Evolutionary conservation across 1,140 invertebrate species (phyloP).

Genomic region (Zaprionus lachaisei): DNA sequence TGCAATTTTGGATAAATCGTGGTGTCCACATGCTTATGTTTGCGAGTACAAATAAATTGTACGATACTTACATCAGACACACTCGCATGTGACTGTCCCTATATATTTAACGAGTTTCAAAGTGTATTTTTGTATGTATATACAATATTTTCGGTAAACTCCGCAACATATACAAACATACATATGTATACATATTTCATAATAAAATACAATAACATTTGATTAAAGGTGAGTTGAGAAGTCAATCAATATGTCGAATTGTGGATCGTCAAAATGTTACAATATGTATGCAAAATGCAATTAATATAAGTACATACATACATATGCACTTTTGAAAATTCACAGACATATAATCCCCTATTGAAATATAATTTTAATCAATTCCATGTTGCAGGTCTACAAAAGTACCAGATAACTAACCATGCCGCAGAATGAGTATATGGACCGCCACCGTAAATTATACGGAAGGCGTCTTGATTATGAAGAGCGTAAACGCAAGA

Average conservation of each 20-base stretch:
- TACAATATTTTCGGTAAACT: conserved; percentile 4
- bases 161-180: not conserved
- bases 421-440: conserved; percentile 99
- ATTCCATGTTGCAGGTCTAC: conserved; percentile 48
- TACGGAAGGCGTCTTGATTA: conserved; percentile 98
- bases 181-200: conserved; percentile 1
- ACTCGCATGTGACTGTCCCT: not conserved
- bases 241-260: conserved; percentile 39
- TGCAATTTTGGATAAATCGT: not conserved
- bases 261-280: conserved; percentile 41
- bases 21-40: not conserved
- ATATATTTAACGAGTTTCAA: not conserved
- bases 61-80: not conserved
- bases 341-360: conserved; percentile 23
- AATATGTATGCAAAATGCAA: conserved; percentile 23
- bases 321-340: conserved; percentile 38
- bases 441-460: conserved; percentile 98
- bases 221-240: conserved; percentile 36
- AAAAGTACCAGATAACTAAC: conserved; percentile 10
- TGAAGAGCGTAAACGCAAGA: conserved; percentile 98
- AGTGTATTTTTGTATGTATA: conserved; percentile 8
- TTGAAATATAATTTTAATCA: conserved; percentile 17
- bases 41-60: not conserved
- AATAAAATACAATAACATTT: not conserved
- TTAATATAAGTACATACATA: conserved; percentile 27